Evolutionary conservation across 1,140 invertebrate species (phyloP), one percentile per base, ranked within the genome.

Genomic region (Cryptotermes secundus): DNA sequence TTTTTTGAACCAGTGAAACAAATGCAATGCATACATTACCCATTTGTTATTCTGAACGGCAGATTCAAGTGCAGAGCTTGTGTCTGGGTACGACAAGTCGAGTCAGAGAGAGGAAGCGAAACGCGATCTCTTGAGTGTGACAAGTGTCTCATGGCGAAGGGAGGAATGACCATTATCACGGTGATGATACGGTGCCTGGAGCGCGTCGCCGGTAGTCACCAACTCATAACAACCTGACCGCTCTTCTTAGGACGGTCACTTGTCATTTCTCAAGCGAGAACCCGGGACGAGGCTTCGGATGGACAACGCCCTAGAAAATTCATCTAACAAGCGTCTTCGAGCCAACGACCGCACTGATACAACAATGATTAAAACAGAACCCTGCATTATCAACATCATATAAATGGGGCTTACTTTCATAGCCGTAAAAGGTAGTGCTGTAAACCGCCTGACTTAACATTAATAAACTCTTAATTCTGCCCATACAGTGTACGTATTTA

Each of bases 181-280:
- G 16, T n/a, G 59, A 31, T 72, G 59, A 72, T 72, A 72, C n/a
- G 59, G 9, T 16, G 59, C 26, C 59, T 72, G 59, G 31, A 72
- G 59, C 59, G n/a, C 59, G 59, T 72, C 59, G n/a, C 6, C 6
- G 59, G 59, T n/a, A 65, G 59, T n/a, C 59, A 59, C 53, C 53
- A 59, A 9, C 53, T 59, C 53, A 65, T 65, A 26, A 65, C 59
- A 65, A 65, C 59, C 24, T 4, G 59, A 72, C 59, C 59, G 26
- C n/a, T 72, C 59, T 16, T 72, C 59, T 72, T 2, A 26, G 59
- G 26, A 72, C 31, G 59, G 59, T 72, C 59, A 72, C 59, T 72
- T 72, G 59, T 72, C 59, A 72, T 72, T 72, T 72, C 59, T 72
- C 59, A 72, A 72, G 26, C 59, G 59, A 72, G 59, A 72, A 72